These are phyloP conservation scores for Eptatretus atami DNA, from an alignment of 2,797 vertebrate genomes.

Conservation along the genomic window DNA sequence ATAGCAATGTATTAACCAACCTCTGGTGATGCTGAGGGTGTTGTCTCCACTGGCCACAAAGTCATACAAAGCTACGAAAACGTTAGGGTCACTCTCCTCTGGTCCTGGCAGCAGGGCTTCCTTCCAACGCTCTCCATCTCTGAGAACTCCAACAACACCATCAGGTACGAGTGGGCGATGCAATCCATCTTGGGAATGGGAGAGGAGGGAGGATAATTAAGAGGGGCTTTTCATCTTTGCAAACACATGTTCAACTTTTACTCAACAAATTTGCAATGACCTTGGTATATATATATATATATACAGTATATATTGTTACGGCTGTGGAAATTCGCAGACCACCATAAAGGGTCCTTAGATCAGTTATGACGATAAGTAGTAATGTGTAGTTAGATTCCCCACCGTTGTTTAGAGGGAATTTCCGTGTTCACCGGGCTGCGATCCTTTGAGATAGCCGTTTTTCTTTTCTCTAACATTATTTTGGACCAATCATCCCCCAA, in stretches of 20 bases:
- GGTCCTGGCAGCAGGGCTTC: constrained; percentile 76
- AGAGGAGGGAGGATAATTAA: constrained; percentile 6
- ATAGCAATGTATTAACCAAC: constrained; percentile 15
- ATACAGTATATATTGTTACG: too few species aligned
- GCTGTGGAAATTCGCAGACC: too few species aligned
- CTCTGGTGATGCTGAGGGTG: constrained; percentile 96
- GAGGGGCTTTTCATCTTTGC: background rate
- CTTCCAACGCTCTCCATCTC: constrained; percentile 84
- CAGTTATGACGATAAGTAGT: too few species aligned
- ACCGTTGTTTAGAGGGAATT: too few species aligned
- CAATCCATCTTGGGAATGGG: constrained; percentile 44
- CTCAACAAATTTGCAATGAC: too few species aligned
- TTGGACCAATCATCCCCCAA: too few species aligned
- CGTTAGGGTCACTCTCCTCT: constrained; percentile 63
- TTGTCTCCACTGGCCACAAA: constrained; percentile 93
- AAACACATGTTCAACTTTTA: background rate
- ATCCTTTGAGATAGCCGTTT: too few species aligned
- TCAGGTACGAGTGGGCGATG: constrained; percentile 48
- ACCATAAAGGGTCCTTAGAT: too few species aligned
- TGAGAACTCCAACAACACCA: constrained; percentile 58
- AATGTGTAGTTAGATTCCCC: too few species aligned
- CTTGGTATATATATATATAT: too few species aligned
- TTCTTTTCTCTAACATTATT: too few species aligned
- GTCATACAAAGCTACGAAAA: constrained; percentile 86
- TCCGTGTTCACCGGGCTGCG: too few species aligned